Evolutionary conservation across 1,140 invertebrate species (phyloP).

Genomic region (Trypoxylus dichotomus): DNA sequence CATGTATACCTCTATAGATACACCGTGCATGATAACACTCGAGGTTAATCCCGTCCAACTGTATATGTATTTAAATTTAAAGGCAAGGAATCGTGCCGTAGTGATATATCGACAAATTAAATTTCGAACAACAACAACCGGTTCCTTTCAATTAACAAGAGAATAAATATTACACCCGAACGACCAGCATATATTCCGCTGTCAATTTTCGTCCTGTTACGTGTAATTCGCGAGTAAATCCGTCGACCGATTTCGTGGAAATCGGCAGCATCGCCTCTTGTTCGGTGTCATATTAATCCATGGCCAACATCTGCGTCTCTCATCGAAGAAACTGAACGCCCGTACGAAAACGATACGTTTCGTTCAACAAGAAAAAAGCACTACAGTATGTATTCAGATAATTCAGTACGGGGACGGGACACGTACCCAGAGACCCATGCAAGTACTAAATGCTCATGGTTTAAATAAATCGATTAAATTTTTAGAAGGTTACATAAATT

Average conservation of each 20-base stretch:
- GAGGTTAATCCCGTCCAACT: too few species aligned
- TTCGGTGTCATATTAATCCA: constrained; percentile 14
- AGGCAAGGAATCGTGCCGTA: not conserved
- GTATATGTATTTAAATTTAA: not conserved
- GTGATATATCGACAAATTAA: constrained; percentile 21
- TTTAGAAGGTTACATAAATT: too few species aligned
- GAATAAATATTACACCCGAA: constrained; percentile 6
- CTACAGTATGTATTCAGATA: too few species aligned
- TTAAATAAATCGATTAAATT: too few species aligned
- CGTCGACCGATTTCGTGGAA: not conserved
- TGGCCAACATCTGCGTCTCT: not conserved
- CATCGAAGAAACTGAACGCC: not conserved
- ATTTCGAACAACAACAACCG: constrained; percentile 13
- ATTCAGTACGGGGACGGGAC: too few species aligned
- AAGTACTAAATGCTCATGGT: too few species aligned
- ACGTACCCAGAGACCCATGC: too few species aligned
- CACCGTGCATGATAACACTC: not conserved
- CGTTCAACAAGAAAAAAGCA: not conserved
- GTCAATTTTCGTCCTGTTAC: constrained; percentile 16
- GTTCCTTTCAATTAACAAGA: constrained; percentile 17
- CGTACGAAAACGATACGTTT: not conserved
- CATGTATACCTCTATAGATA: not conserved
- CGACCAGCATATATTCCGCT: constrained; percentile 15
- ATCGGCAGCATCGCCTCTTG: not conserved
- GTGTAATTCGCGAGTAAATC: constrained; percentile 10